Evolutionary conservation across 2,113 vertebrate genomes (phyloP), one percentile per base, ranked within the genome.

Genomic region (Macquaria australasica): DNA sequence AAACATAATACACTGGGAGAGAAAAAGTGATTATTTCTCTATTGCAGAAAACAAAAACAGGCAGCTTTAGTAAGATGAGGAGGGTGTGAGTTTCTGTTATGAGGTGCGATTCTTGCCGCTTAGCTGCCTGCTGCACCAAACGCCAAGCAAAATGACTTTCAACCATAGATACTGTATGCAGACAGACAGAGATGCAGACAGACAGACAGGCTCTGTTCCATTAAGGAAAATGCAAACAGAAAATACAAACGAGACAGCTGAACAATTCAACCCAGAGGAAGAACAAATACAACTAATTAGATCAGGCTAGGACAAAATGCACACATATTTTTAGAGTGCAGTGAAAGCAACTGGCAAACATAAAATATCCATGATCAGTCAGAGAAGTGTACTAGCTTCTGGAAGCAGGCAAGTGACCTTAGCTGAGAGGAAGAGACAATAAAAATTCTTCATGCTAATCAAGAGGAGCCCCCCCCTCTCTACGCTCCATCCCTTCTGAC

Each of bases 51-150:
- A 89, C 67, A 88, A 91, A 91, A 92, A 82, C 60, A 82, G 81
- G 63, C 88, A 82, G 75, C 59, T 69, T 86, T 73, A 88, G 79
- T 89, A 85, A 63, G 77, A 91, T 85, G 88, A 88, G 77, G 66
- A 92, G 83, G 85, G 91, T 92, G 92, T 92, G 87, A 91, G 79
- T 81, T 92, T 93, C 76, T 90, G 73, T 86, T 87, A 64, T 84
- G 83, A 93, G 79, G 89, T 85, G 87, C 67, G 86, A 91, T 84
- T 89, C 73, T 86, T 88, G 81, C 84, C 71, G 82, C 86, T 93
- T 88, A 85, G 80, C 82, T 89, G 87, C 77, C 70, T 91, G 82
- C 84, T 87, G 89, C 77, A 83, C 18, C 25, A 64, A 64, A 39
- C 58, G 53, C 34, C 68, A 78, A 77, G 75, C 70, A 72, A 77